These are phyloP conservation scores for Neolamprologus brichardi DNA, from an alignment of 2,113 vertebrate genomes.

Conservation along the genomic window DNA sequence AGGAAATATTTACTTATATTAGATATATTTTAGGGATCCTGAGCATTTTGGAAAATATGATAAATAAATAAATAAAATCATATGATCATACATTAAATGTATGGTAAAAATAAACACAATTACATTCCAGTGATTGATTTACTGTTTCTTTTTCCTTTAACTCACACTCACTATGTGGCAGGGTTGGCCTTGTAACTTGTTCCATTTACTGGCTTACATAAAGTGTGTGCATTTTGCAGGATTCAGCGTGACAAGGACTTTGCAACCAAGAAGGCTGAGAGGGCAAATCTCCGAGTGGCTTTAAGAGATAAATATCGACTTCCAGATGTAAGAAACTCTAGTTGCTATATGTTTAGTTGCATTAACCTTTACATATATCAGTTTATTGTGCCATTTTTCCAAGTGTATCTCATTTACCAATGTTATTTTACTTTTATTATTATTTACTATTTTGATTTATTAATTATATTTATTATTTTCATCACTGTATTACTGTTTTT, in stretches of 20 bases:
- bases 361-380: not conserved
- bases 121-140: not conserved
- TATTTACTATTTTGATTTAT: not conserved
- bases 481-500: not conserved
- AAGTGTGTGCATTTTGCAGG: constrained; percentile 36
- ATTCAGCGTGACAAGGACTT: constrained; percentile 73
- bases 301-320: constrained; percentile 70
- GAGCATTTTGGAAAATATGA: not conserved
- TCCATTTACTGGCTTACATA: not conserved
- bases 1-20: not conserved
- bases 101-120: not conserved
- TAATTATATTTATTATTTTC: not conserved
- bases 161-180: not conserved
- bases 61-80: not conserved
- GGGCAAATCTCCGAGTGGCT: constrained; percentile 65
- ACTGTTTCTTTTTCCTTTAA: not conserved
- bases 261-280: constrained; percentile 67
- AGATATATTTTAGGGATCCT: not conserved
- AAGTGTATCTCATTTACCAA: not conserved
- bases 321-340: constrained; percentile 57
- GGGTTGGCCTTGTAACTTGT: not conserved
- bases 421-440: not conserved
- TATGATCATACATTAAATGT: not conserved
- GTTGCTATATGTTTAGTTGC: not conserved
- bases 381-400: not conserved